Base-by-base conservation (phyloP, 2,797 vertebrate species). In the Adrianichthys oophorus region DNA sequence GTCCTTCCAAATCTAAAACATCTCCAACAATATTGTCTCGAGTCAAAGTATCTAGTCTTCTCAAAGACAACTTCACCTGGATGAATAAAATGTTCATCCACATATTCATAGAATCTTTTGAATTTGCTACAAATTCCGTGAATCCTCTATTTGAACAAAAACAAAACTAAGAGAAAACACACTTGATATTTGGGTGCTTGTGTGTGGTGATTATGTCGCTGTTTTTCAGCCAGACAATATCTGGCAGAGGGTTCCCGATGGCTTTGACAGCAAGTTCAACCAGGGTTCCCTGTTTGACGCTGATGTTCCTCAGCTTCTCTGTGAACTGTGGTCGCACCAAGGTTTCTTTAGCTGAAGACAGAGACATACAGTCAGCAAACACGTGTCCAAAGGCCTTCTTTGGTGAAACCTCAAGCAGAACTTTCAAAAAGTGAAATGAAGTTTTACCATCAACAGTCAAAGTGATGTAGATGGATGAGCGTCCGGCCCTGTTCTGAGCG, bases 191-290 rank as follows among this genome's bases (percentile, higher is more conserved):
- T 42, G 96, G 97, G 56, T 96, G 97, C 76, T 98, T 98, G 72
- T 97, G 95, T 67, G 93, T 92, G 26, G 94, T 93, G 79, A 99
- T 93, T 14, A 99, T 99, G 69, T 99, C 97, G 65, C 97, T 99
- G 87, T 99, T 99, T 77, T 99, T 99, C 74, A 99, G 87, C 97
- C 97, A 99, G 24, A 99, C 97, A 12, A 99, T 98, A 56, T 99
- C 97, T 75, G 97, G 97, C 47, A 97, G 94, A 2, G 97, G 97
- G 64, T 95, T 99, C 76, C 96, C 97, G 17, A 91, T 94, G 80
- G 97, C 97, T 90, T 90, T 97, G 59, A 99, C 97, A 51, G 93
- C 91, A 92, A 99, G 91, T 67, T 96, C 90, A 59, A 98, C 92
- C 65, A 93, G 89, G 46, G 94, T 93, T 15, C 97, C 97, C 76